Evolutionary conservation across 2,113 vertebrate genomes (phyloP).

Genomic region (Girardinichthys multiradiatus): DNA sequence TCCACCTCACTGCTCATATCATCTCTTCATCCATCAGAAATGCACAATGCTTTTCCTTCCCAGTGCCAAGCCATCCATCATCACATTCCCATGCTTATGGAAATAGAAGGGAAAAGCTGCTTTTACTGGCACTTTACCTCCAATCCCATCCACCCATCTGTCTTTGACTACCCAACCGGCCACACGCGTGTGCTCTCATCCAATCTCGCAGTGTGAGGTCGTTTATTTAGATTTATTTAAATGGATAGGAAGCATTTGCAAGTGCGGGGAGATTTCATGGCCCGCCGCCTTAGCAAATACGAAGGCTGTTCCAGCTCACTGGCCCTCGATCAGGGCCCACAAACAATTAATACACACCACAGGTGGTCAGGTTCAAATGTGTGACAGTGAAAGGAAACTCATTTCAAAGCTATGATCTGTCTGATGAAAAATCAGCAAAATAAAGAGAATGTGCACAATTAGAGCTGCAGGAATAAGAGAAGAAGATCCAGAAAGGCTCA

Average conservation of each 20-base stretch:
- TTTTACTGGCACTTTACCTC: conserved; percentile 58
- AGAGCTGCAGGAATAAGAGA: no score
- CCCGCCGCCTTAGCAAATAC: conserved; percentile 64
- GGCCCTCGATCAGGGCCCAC: conserved; percentile 32
- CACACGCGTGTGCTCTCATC: conserved; percentile 4
- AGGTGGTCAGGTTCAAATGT: conserved; percentile 48
- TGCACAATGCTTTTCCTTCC: conserved; percentile 40
- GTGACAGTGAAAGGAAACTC: conserved; percentile 2
- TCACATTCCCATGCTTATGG: conserved; percentile 58
- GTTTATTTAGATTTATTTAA: conserved; percentile 71
- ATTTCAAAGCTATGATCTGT: no score
- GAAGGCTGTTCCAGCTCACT: conserved; percentile 63
- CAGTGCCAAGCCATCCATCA: conserved; percentile 67
- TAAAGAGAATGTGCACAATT: no score
- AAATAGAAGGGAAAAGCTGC: conserved; percentile 51
- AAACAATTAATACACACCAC: conserved; percentile 57
- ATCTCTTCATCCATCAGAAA: conserved; percentile 60
- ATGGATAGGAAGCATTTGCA: conserved; percentile 65
- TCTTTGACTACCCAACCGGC: conserved; percentile 24
- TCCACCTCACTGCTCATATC: conserved; percentile 70
- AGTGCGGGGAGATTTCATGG: conserved; percentile 55
- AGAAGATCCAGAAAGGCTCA: no score
- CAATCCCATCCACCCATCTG: conserved; percentile 24
- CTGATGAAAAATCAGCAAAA: no score
- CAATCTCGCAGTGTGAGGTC: conserved; percentile 47